A percentile compares a stretch with the other conserved stretches of the same genome.
These are phyloP conservation scores for Gibbula magus DNA, from an alignment of 2,888 invertebrate species.

Conservation along the genomic window DNA sequence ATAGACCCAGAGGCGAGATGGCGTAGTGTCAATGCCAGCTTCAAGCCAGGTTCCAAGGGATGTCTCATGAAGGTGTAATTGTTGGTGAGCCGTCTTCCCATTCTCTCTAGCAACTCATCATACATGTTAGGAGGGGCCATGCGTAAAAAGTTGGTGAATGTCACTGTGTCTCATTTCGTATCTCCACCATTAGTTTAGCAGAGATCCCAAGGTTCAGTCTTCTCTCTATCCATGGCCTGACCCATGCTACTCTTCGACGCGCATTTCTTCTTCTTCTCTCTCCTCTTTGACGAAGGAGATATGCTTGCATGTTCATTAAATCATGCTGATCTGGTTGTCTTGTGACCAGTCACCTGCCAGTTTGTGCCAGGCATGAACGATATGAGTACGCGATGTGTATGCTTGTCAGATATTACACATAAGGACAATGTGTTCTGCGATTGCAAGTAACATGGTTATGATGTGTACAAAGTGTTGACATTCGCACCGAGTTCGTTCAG, in stretches of 20 bases:
- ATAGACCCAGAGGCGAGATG: constrained; percentile 44
- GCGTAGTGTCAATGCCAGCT: constrained; percentile 38
- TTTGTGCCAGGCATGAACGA: no score
- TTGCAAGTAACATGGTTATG: no score
- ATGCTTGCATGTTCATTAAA: no score
- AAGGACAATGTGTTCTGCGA: no score
- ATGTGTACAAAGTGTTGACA: no score
- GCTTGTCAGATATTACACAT: no score
- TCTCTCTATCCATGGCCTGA: constrained; percentile 43
- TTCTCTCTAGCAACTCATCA: constrained; percentile 39
- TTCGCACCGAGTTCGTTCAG: no score
- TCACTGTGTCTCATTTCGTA: constrained; percentile 41
- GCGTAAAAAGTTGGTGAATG: constrained; percentile 49
- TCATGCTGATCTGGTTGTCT: no score
- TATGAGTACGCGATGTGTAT: no score
- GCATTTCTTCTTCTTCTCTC: constrained; percentile 33
- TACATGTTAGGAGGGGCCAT: constrained; percentile 49
- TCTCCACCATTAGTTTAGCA: constrained; percentile 41
- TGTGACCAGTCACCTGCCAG: no score
- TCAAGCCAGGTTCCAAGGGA: constrained; percentile 38
- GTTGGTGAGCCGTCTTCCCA: constrained; percentile 38
- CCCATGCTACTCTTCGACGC: constrained; percentile 35
- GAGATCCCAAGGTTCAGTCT: constrained; percentile 40
- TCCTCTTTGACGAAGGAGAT: no score
- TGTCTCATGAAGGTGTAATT: constrained; percentile 33